Base-by-base conservation (phyloP, 2,888 invertebrate genomes). In the Scaptomyza caliginosa region DNA sequence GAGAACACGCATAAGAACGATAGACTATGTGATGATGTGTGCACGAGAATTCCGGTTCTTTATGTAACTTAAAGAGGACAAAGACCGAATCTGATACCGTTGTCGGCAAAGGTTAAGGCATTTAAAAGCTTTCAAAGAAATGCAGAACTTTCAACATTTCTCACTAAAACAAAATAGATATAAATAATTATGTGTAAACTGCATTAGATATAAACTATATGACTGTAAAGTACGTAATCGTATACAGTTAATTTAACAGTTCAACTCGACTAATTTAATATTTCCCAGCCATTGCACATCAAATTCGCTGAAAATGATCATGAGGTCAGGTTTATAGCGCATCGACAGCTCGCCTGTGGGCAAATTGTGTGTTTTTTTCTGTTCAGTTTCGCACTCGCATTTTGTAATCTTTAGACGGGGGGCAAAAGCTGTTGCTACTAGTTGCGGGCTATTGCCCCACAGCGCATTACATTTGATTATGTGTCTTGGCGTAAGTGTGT, bases 401-500 rank as follows among this genome's bases (percentile, higher is more conserved):
- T 65, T 74, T 64, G 56, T 63, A 63, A 57, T 76, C 65, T 79
- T 67, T 81, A 45, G 84, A 39, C 48, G 54, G 68, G 45, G 45
- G 49, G 55, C 32, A 32, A 52, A 69, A 64, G 63, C 67, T 67
- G 74, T 69, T 80, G 77, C 64, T 69, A 62, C 64, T 69, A 77
- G 86, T 79, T 69, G 76, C 68, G 67, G 79, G 84, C 79, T 67
- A 67, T 83, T 83, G 86, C 80, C 86, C 80, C 71, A 79, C 73
- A 80, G 75, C 78, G 71, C 68, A 86, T 87, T 86, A 77, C 81
- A 74, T 85, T 86, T 85, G 81, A 84, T 84, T 85, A 78, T 82
- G 75, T 67, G 62, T 67, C 64, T 69, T 45, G 24, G 30, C 36
- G 50, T 21, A 26, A 19, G 69, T 65, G 45, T 48, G 32, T 24